Evolutionary conservation across 2,888 invertebrate species (phyloP).

Genomic region (Dione vanillae): DNA sequence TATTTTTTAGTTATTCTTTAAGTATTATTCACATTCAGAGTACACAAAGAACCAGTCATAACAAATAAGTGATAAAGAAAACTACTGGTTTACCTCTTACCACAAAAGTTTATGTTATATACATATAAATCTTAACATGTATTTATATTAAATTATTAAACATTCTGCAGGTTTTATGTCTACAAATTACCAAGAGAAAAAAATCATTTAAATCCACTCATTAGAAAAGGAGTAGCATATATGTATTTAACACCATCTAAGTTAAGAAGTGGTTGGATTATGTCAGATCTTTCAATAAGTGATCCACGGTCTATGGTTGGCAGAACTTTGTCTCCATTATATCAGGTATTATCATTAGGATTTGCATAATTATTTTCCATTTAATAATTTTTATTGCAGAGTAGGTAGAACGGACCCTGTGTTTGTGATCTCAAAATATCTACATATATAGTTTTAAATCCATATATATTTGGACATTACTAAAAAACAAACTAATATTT

Average conservation of each 20-base stretch:
- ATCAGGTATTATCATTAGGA: slow-evolving; percentile 62
- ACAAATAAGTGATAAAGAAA: not conserved
- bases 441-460: too few species aligned
- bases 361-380: too few species aligned
- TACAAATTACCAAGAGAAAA: slow-evolving; percentile 91
- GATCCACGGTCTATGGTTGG: slow-evolving; percentile 87
- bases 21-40: not conserved
- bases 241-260: slow-evolving; percentile 87
- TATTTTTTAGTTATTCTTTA: not conserved
- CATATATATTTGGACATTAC: too few species aligned
- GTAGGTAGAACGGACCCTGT: too few species aligned
- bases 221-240: slow-evolving; percentile 87
- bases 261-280: slow-evolving; percentile 85
- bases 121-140: not conserved
- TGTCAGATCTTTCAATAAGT: slow-evolving; percentile 86
- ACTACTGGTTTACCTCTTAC: not conserved
- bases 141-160: not conserved
- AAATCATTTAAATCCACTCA: slow-evolving; percentile 77
- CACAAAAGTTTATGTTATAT: not conserved
- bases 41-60: too few species aligned
- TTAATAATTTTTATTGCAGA: too few species aligned
- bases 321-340: slow-evolving; percentile 85
- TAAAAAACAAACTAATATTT: too few species aligned
- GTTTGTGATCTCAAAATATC: too few species aligned
- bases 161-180: slow-evolving; percentile 88